A percentile compares a stretch with the other conserved stretches of the same genome.
Evolutionary conservation across 1,140 invertebrate species (phyloP).

Genomic region (silkworm (Bombyx mori)): DNA sequence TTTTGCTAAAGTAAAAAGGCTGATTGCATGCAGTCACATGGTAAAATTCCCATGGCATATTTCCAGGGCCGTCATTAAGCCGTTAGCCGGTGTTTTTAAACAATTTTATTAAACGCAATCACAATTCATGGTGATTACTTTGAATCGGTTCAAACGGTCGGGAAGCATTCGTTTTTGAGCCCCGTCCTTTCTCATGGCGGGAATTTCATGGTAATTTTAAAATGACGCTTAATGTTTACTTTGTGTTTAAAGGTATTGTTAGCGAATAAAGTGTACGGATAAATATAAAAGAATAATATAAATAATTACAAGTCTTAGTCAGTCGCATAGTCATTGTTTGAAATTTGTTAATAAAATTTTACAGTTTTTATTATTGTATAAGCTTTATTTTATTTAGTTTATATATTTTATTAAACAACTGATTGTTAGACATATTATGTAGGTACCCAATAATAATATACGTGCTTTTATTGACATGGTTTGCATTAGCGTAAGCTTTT

Average conservation of each 20-base stretch:
- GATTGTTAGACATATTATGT: too few species aligned
- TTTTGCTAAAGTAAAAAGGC: too few species aligned
- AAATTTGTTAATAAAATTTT: too few species aligned
- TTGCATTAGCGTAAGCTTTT: too few species aligned
- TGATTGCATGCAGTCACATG: slow-evolving; percentile 19
- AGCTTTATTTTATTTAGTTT: too few species aligned
- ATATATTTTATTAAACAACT: too few species aligned
- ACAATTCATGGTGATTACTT: slow-evolving; percentile 21
- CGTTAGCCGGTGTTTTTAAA: slow-evolving; percentile 34
- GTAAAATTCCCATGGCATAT: slow-evolving; percentile 22
- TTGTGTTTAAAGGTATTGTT: slow-evolving; percentile 1
- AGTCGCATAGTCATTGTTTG: too few species aligned
- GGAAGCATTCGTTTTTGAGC: slow-evolving; percentile 20
- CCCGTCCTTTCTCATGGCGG: slow-evolving; percentile 14
- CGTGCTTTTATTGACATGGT: too few species aligned
- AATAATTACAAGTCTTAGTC: too few species aligned
- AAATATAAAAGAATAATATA: too few species aligned
- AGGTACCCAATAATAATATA: too few species aligned
- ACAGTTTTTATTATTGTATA: too few species aligned
- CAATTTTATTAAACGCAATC: slow-evolving; percentile 38
- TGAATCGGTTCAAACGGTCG: slow-evolving; percentile 22
- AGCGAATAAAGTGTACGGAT: neutral
- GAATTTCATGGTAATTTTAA: slow-evolving; percentile 11
- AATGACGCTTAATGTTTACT: slow-evolving; percentile 1
- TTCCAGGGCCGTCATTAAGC: slow-evolving; percentile 27